These are phyloP conservation scores for Toxotes lorentzi DNA, from an alignment of 2,797 vertebrate species.

Conservation along the genomic window DNA sequence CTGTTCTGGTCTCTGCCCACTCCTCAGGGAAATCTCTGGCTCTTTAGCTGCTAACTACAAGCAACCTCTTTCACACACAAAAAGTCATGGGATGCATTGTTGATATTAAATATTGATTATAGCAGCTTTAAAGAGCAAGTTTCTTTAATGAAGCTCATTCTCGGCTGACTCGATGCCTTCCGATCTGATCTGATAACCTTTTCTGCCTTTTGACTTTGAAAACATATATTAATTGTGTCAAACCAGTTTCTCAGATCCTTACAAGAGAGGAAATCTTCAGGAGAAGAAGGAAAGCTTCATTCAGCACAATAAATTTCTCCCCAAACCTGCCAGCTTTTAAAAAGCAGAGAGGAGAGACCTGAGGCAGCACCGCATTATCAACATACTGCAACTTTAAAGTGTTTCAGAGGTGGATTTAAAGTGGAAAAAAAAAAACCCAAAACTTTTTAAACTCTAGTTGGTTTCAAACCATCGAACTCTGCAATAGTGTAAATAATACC, in stretches of 20 bases:
- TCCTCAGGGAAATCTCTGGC: neutral
- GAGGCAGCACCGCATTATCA: neutral
- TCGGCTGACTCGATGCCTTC: neutral
- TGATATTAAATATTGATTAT: neutral
- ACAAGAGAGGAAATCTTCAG: neutral
- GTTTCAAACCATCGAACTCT: conserved; percentile 5
- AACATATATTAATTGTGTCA: neutral
- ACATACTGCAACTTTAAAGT: neutral
- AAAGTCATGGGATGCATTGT: neutral
- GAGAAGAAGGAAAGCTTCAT: neutral
- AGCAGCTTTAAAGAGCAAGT: neutral
- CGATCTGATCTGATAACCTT: neutral
- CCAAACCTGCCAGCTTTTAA: neutral
- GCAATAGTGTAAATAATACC: conserved; percentile 14
- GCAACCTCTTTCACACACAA: neutral
- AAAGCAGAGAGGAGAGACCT: neutral
- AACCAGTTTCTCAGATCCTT: neutral
- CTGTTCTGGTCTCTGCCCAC: neutral
- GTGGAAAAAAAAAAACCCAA: conserved; percentile 18
- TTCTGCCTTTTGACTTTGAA: neutral
- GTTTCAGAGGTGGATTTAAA: conserved; percentile 5
- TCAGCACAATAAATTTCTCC: neutral
- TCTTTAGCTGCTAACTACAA: neutral
- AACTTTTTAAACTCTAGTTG: neutral
- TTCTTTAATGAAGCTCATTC: neutral